phyloP scores from a whole-genome alignment of 2,113 vertebrate genomes.

The Grallaria varia region DNA sequence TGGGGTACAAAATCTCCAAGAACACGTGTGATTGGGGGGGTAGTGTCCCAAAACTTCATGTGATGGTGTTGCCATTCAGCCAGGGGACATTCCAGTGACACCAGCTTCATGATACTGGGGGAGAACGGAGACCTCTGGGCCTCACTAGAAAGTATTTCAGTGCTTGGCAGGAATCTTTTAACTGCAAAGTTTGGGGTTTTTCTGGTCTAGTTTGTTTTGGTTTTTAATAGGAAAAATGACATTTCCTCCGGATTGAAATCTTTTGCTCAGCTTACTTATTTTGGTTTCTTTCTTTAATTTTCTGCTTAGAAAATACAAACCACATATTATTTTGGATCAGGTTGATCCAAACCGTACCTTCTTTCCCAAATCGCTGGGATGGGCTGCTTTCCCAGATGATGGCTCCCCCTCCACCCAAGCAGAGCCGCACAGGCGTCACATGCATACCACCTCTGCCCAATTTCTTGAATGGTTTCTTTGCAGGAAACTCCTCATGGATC shows the following conservation, averaged over 20 bases:
- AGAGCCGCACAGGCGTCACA: background rate
- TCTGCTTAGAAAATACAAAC: background rate
- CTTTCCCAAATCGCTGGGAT: background rate
- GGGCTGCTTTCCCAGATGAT: background rate
- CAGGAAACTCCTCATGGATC: conserved; percentile 35
- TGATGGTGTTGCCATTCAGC: background rate
- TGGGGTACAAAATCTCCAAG: background rate
- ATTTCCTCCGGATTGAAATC: background rate
- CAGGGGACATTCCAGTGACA: background rate
- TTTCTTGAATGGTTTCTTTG: conserved; percentile 14
- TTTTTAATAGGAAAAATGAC: conserved; percentile 13
- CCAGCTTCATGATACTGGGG: background rate
- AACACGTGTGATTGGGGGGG: background rate
- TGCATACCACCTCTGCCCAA: background rate
- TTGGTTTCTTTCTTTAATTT: background rate
- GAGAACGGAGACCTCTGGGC: background rate
- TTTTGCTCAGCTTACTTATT: background rate
- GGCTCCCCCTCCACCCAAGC: background rate
- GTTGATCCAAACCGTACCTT: background rate
- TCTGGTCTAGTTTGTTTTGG: background rate
- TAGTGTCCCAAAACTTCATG: background rate
- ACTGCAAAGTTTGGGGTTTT: background rate
- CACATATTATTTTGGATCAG: background rate
- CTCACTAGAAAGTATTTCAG: background rate
- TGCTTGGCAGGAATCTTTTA: background rate